A percentile compares a stretch with the other conserved stretches of the same genome.
phyloP scores from a whole-genome alignment of 2,888 invertebrate species.

The Poecilus cupreus region DNA sequence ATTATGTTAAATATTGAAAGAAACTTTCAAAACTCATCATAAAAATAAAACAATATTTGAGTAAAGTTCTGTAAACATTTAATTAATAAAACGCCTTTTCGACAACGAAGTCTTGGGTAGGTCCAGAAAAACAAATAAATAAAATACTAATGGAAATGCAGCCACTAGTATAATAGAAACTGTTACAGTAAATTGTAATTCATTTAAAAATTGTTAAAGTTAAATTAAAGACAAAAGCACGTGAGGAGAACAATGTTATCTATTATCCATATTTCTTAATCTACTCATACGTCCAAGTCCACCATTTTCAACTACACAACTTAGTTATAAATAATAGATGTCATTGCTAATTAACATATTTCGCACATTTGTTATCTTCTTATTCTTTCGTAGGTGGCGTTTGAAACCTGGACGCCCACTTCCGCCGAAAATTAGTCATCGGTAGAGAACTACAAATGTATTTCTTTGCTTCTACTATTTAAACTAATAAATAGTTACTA shows the following conservation, averaged over 20 bases:
- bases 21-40: too few relatives aligned
- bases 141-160: too few relatives aligned
- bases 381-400: not conserved
- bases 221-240: too few relatives aligned
- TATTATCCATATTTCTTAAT: not conserved
- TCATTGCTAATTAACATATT: slow-evolving; percentile 40
- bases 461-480: not conserved
- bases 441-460: not conserved
- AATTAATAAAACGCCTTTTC: too few relatives aligned
- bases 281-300: not conserved
- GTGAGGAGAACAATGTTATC: not conserved
- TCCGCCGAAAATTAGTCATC: slow-evolving; percentile 24
- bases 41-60: too few relatives aligned
- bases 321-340: slow-evolving; percentile 39
- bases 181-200: too few relatives aligned
- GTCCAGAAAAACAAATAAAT: too few relatives aligned
- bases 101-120: too few relatives aligned
- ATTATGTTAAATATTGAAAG: too few relatives aligned
- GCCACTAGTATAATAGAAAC: too few relatives aligned
- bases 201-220: too few relatives aligned
- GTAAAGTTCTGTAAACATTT: too few relatives aligned
- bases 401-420: slow-evolving; percentile 24
- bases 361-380: slow-evolving; percentile 39
- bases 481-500: not conserved
- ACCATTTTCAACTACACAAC: not conserved